These are phyloP conservation scores for Scaptomyza graminum DNA, from an alignment of 1,140 invertebrate genomes.

Conservation along the genomic window DNA sequence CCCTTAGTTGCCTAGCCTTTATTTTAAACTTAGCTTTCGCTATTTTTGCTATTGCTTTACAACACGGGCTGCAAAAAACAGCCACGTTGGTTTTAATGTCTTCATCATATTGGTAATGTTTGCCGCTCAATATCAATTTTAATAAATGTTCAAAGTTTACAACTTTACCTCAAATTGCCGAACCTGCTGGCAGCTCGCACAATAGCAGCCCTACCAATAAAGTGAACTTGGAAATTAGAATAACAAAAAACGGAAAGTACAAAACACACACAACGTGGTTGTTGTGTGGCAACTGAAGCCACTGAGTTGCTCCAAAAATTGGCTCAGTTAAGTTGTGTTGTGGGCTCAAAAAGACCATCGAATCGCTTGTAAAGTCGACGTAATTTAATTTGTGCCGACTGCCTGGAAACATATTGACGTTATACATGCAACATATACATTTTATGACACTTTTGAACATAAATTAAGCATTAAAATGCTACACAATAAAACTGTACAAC, in stretches of 20 bases:
- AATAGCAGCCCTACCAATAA: constrained; percentile 23
- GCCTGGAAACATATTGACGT: constrained; percentile 8
- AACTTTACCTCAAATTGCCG: constrained; percentile 29
- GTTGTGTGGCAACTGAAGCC: constrained; percentile 16
- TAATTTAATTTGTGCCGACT: constrained; percentile 42
- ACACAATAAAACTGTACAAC: constrained; percentile 15
- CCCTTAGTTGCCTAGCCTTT: neutral
- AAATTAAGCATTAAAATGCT: constrained; percentile 50
- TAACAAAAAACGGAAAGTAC: constrained; percentile 1
- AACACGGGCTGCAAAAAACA: neutral
- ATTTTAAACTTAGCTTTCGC: neutral
- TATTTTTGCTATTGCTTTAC: neutral
- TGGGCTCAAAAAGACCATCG: constrained; percentile 12
- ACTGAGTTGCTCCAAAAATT: neutral
- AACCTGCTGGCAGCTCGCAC: constrained; percentile 5
- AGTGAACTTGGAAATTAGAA: constrained; percentile 21
- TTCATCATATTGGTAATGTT: constrained; percentile 6
- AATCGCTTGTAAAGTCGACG: constrained; percentile 41
- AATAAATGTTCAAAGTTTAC: constrained; percentile 36
- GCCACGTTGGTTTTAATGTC: constrained; percentile 1
- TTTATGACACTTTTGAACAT: constrained; percentile 22
- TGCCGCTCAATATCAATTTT: constrained; percentile 25
- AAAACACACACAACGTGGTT: neutral
- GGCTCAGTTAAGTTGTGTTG: constrained; percentile 2
- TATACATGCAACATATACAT: constrained; percentile 2